Percentiles rank a stretch among this genome's conserved stretches.
Conservation (phyloP, 2,888 invertebrate species). For the Drosophila mercatorum region DNA sequence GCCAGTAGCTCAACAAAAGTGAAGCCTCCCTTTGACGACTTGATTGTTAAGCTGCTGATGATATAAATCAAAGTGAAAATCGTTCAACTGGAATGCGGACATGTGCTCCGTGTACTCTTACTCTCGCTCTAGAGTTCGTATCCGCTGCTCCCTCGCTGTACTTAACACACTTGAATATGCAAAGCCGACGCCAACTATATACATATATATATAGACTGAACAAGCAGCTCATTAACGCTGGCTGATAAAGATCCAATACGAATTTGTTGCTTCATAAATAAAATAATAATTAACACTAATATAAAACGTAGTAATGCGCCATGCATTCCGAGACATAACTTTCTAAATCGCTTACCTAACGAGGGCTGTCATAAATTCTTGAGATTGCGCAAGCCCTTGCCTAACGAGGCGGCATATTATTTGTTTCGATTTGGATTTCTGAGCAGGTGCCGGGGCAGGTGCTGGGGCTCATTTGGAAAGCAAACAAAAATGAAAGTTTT, state of each 20-base stretch:
- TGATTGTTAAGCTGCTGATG: not conserved
- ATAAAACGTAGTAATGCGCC: constrained; percentile 1
- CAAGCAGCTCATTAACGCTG: not conserved
- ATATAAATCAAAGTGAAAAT: not conserved
- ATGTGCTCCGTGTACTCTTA: not conserved
- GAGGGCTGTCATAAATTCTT: constrained; percentile 66
- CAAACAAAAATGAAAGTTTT: constrained; percentile 74
- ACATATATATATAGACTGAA: not conserved
- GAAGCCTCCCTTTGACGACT: not conserved
- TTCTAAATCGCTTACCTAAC: constrained; percentile 29
- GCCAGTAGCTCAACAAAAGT: not conserved
- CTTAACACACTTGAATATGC: constrained; percentile 4
- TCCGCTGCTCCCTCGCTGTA: not conserved
- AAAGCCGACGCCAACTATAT: not conserved
- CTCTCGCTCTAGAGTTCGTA: not conserved
- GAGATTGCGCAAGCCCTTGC: constrained; percentile 61
- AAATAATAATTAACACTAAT: not conserved
- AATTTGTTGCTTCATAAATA: constrained; percentile 2
- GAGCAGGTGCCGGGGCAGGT: constrained; percentile 40
- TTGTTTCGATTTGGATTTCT: constrained; percentile 44
- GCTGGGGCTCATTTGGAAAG: constrained; percentile 62
- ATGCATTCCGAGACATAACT: constrained; percentile 13
- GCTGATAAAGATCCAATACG: not conserved
- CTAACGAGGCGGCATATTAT: constrained; percentile 52
- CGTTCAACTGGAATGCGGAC: constrained; percentile 1